Percentiles rank a stretch among this genome's conserved stretches.
phyloP scores from a whole-genome alignment of 2,888 invertebrate species.

The Ennomos erosarius region DNA sequence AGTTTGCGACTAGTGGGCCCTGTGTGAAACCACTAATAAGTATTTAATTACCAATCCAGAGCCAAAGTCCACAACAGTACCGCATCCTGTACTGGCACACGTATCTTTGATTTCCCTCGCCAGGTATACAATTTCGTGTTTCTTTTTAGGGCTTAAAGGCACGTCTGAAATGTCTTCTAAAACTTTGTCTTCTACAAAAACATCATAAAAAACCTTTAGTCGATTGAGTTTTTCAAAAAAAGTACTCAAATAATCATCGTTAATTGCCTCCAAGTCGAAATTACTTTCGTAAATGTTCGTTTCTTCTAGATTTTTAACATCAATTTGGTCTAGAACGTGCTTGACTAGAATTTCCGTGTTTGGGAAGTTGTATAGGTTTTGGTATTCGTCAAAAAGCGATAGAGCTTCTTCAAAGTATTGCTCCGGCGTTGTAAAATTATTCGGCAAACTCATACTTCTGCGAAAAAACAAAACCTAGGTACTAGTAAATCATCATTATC shows the following conservation, averaged over 20 bases:
- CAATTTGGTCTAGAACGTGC: slow-evolving; percentile 82
- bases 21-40: too few relatives aligned
- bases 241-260: slow-evolving; percentile 49
- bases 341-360: slow-evolving; percentile 87
- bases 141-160: slow-evolving; percentile 87
- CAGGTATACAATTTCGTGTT: slow-evolving; percentile 88
- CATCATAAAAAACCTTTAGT: slow-evolving; percentile 47
- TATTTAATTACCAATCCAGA: slow-evolving; percentile 90
- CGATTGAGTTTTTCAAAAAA: slow-evolving; percentile 56
- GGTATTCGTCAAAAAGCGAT: slow-evolving; percentile 83
- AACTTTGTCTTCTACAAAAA: slow-evolving; percentile 46
- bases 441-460: slow-evolving; percentile 64
- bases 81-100: slow-evolving; percentile 74
- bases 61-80: slow-evolving; percentile 89
- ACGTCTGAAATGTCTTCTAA: slow-evolving; percentile 48
- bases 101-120: slow-evolving; percentile 82
- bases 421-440: slow-evolving; percentile 48
- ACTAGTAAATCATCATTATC: too few relatives aligned
- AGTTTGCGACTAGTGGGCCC: too few relatives aligned
- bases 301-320: slow-evolving; percentile 59
- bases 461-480: not conserved
- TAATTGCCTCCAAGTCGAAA: slow-evolving; percentile 42
- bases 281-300: slow-evolving; percentile 48
- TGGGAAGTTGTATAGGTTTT: slow-evolving; percentile 87
- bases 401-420: slow-evolving; percentile 85